Evolutionary conservation across 2,113 vertebrate species (phyloP), one percentile per base, ranked within the genome.

Genomic region (Lepus timidus): DNA sequence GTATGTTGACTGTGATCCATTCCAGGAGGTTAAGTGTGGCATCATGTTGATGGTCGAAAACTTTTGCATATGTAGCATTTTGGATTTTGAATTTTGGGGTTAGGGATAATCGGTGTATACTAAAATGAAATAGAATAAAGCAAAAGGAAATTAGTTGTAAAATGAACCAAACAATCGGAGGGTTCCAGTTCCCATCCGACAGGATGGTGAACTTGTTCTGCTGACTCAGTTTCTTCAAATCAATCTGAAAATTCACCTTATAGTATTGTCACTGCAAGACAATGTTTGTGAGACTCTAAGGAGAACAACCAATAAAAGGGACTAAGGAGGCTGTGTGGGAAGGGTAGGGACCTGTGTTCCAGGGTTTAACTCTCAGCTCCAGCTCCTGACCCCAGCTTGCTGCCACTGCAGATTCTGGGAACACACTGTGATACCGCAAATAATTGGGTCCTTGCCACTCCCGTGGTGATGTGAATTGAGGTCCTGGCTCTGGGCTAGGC

Each of bases 181-280:
- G 20, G 6, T 9, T 92, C 36, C 25, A n/a, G 36, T 67, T 80
- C 71, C 25, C 61, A 58, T 16, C 55, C 1, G 23, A 31, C 19
- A 39, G 3, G 27, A 75, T 14, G 10, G 61, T 84, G 23, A 90
- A 65, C 16, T 64, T 29, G 6, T 64, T 17, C 11, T 39, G 13
- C 39, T 87, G 82, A 74, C 74, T 90, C 39, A 29, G 78, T 70
- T 86, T 78, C 39, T 58, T 93, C 58, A 75, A 82, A 27, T 39
- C 68, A 58, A 13, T 51, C 33, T 82, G 33, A 23, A 64, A 62
- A 1, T 70, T 73, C 31, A 14, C 64, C 58, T 71, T 67, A 17
- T 70, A 39, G 61, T 67, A 31, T 6, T 67, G 31, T 71, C 3
- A 19, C 25, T 55, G 22, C 0, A 74, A 16, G 16, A 36, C 65